Percentiles rank a stretch among this genome's conserved stretches.
Conservation (phyloP, 2,797 vertebrate genomes). For the Scleropages formosus region DNA sequence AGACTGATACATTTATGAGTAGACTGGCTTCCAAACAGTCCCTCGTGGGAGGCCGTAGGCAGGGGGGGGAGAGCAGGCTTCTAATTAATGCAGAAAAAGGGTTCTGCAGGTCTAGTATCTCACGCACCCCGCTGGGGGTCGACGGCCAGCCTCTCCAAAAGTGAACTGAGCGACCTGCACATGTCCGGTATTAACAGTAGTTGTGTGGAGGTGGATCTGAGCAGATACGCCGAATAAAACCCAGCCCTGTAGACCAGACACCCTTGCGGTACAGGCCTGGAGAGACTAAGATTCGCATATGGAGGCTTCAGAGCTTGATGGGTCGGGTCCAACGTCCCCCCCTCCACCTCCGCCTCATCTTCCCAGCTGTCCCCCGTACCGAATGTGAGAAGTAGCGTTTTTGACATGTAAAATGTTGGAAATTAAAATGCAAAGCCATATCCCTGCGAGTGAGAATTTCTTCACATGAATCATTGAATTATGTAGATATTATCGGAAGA, state of each 20-base stretch:
- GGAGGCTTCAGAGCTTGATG: not conserved
- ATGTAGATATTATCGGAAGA: constrained; percentile 32
- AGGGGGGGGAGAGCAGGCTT: not conserved
- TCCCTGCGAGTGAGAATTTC: constrained; percentile 27
- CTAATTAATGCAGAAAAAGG: not conserved
- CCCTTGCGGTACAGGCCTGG: not conserved
- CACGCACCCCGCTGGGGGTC: not conserved
- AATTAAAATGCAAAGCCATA: constrained; percentile 29
- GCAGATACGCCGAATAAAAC: not conserved
- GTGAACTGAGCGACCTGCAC: not conserved
- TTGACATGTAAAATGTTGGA: constrained; percentile 1
- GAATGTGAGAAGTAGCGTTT: constrained; percentile 18
- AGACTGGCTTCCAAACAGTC: not conserved
- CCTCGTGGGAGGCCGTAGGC: not conserved
- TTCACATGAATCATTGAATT: constrained; percentile 31
- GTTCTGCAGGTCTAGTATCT: not conserved
- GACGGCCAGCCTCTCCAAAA: not conserved
- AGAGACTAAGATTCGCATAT: not conserved
- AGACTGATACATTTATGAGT: constrained; percentile 5
- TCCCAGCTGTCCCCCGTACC: not conserved
- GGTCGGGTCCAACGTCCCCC: not conserved
- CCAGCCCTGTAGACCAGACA: not conserved
- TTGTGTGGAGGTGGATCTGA: not conserved
- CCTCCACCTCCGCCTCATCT: not conserved
- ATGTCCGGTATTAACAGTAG: too few relatives aligned